These are phyloP conservation scores for Dicycla oo DNA, from an alignment of 2,888 invertebrate species.

Conservation along the genomic window DNA sequence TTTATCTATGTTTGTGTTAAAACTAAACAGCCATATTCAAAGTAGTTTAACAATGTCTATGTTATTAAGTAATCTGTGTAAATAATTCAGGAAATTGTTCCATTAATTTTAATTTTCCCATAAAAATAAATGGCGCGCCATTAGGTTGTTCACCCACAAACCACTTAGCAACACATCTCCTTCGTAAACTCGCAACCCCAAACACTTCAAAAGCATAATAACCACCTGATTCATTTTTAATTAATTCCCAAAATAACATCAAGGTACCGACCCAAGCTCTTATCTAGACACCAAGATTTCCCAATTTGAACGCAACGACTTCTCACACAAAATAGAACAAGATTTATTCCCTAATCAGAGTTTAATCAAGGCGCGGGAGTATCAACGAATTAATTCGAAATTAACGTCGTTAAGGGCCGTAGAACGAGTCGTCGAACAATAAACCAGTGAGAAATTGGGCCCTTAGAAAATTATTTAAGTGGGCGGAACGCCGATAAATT, in stretches of 20 bases:
- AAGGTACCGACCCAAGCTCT: conserved; percentile 18
- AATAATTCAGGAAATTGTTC: neutral
- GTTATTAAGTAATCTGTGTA: neutral
- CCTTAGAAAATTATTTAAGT: conserved; percentile 76
- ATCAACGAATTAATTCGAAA: conserved; percentile 86
- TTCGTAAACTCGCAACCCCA: conserved; percentile 27
- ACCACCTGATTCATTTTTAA: conserved; percentile 52
- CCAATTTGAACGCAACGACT: conserved; percentile 62
- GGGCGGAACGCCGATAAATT: conserved; percentile 75
- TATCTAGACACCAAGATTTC: conserved; percentile 55
- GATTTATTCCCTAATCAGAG: conserved; percentile 84
- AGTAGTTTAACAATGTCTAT: neutral
- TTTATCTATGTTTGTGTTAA: neutral
- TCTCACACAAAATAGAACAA: conserved; percentile 69
- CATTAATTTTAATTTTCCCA: neutral
- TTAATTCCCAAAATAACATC: conserved; percentile 55
- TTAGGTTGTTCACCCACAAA: neutral
- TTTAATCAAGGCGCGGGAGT: conserved; percentile 84
- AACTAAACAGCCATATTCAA: neutral
- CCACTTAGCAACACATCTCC: conserved; percentile 9
- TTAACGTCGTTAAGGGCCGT: conserved; percentile 80
- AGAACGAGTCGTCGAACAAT: conserved; percentile 78
- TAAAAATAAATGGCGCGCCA: neutral
- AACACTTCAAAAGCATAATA: conserved; percentile 55
- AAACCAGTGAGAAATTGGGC: conserved; percentile 81